phyloP scores from a whole-genome alignment of 2,888 invertebrate genomes.

The Ptychoptera contaminata region DNA sequence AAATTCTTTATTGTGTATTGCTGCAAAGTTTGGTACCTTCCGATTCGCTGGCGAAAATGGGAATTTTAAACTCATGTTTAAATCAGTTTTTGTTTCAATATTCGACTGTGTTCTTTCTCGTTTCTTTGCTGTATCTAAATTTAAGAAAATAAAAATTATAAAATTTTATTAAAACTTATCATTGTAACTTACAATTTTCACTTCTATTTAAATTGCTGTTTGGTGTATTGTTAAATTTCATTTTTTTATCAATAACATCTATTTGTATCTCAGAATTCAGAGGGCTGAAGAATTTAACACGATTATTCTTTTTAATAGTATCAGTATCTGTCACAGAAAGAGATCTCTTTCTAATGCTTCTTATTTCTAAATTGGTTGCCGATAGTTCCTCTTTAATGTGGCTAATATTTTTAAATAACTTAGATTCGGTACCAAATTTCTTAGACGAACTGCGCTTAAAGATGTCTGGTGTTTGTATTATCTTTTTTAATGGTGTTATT shows the following conservation, averaged over 20 bases:
- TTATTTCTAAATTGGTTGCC: slow-evolving; percentile 9
- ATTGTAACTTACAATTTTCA: too few species aligned
- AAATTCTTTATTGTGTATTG: slow-evolving; percentile 47
- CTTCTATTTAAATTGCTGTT: too few species aligned
- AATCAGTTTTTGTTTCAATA: slow-evolving; percentile 16
- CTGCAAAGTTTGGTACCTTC: slow-evolving; percentile 52
- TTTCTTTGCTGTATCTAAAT: slow-evolving; percentile 20
- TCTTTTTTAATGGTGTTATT: too few species aligned
- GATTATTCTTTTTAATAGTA: slow-evolving; percentile 10
- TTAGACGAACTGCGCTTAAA: too few species aligned
- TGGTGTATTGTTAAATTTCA: too few species aligned
- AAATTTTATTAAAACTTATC: too few species aligned
- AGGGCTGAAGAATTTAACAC: slow-evolving; percentile 22
- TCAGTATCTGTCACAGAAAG: slow-evolving; percentile 13
- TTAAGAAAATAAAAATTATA: not conserved
- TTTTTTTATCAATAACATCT: slow-evolving; percentile 14
- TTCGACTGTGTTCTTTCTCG: slow-evolving; percentile 23
- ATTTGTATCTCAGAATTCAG: slow-evolving; percentile 16
- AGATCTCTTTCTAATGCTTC: slow-evolving; percentile 19
- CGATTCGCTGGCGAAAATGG: slow-evolving; percentile 22
- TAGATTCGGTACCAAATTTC: too few species aligned
- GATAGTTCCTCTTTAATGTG: too few species aligned
- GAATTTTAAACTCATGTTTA: too few species aligned
- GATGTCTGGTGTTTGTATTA: too few species aligned
- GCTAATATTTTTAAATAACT: too few species aligned